Conservation (phyloP, 1,140 invertebrate genomes). For the Cyclina sinensis region DNA sequence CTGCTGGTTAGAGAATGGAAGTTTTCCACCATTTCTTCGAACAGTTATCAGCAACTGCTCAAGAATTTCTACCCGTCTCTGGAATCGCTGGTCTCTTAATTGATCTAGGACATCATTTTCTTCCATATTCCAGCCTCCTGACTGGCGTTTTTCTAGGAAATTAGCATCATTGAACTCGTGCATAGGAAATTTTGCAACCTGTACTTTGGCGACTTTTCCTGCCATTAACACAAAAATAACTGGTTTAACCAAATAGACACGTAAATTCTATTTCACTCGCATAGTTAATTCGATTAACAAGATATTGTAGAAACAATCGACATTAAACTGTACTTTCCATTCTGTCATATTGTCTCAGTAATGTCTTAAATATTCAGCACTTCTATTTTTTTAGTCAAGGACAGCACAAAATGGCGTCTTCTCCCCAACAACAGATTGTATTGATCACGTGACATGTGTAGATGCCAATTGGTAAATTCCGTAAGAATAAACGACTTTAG, state of each 20-base stretch:
- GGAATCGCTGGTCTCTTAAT: slow-evolving; percentile 84
- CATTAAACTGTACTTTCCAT: slow-evolving; percentile 25
- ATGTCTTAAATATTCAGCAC: slow-evolving; percentile 7
- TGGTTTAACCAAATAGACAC: slow-evolving; percentile 23
- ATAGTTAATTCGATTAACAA: slow-evolving; percentile 4
- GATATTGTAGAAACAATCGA: slow-evolving; percentile 12
- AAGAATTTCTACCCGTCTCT: slow-evolving; percentile 83
- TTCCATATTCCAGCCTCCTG: slow-evolving; percentile 83
- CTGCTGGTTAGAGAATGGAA: slow-evolving; percentile 83
- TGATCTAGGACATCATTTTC: slow-evolving; percentile 84
- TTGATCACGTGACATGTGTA: slow-evolving; percentile 83
- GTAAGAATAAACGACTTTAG: slow-evolving; percentile 2
- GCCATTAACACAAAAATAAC: slow-evolving; percentile 73
- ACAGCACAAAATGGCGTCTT: slow-evolving; percentile 82
- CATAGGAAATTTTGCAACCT: slow-evolving; percentile 82
- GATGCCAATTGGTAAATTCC: slow-evolving; percentile 62
- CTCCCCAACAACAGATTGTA: slow-evolving; percentile 86
- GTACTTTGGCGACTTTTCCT: slow-evolving; percentile 81
- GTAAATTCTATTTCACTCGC: slow-evolving; percentile 35
- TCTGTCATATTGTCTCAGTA: slow-evolving; percentile 54
- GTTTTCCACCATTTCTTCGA: slow-evolving; percentile 82
- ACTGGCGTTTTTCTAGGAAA: slow-evolving; percentile 78
- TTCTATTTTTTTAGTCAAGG: slow-evolving; percentile 47
- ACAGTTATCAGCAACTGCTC: slow-evolving; percentile 84
- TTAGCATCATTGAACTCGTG: slow-evolving; percentile 82